Evolutionary conservation across 2,797 vertebrate species (phyloP).

Genomic region (Sebastes jordani): DNA sequence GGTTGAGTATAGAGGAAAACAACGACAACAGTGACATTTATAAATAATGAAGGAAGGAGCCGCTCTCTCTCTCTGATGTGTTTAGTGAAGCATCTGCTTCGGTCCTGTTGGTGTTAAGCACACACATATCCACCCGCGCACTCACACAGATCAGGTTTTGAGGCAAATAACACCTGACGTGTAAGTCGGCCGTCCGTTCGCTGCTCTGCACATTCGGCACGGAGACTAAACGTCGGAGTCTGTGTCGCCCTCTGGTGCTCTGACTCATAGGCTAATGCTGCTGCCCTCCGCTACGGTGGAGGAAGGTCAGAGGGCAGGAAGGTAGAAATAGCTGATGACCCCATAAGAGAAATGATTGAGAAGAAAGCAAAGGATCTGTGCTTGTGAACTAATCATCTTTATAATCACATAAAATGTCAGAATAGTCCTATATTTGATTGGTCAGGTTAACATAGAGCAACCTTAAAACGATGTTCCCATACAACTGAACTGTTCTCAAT

Average conservation of each 20-base stretch:
- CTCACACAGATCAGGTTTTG: constrained; percentile 14
- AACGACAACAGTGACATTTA: constrained; percentile 65
- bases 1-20: constrained; percentile 5
- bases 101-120: constrained; percentile 30
- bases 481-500: no score
- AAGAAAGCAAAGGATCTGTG: background rate
- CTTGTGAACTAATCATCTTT: background rate
- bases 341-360: background rate
- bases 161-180: constrained; percentile 53
- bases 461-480: no score
- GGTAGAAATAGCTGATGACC: constrained; percentile 35
- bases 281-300: background rate
- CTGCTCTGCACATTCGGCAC: constrained; percentile 14
- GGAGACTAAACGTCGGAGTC: constrained; percentile 27
- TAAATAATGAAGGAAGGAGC: constrained; percentile 54
- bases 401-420: background rate
- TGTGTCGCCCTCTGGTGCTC: constrained; percentile 44
- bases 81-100: constrained; percentile 57
- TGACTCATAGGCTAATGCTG: constrained; percentile 52
- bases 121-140: background rate
- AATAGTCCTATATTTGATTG: background rate
- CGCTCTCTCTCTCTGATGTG: constrained; percentile 14
- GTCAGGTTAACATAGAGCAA: background rate
- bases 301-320: background rate
- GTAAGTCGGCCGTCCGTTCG: constrained; percentile 13